phyloP scores from a whole-genome alignment of 2,888 invertebrate species.

The Drosophila incognita region DNA sequence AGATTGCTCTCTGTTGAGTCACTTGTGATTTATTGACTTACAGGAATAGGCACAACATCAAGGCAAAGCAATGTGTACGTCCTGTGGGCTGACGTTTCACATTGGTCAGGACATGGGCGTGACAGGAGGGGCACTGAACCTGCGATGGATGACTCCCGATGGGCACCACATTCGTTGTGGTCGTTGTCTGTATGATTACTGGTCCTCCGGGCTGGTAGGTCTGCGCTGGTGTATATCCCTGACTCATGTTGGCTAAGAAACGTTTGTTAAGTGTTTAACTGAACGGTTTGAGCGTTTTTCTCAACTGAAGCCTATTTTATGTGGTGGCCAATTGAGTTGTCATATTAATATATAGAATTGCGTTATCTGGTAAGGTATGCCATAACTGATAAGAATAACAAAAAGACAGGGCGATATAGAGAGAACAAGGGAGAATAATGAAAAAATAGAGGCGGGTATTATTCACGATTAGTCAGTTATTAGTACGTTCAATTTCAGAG shows the following conservation, averaged over 20 bases:
- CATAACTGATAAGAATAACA: constrained; percentile 29
- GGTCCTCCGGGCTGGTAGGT: constrained; percentile 51
- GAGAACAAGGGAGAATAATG: not conserved
- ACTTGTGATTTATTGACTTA: constrained; percentile 33
- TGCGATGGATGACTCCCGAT: constrained; percentile 56
- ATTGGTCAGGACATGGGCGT: constrained; percentile 56
- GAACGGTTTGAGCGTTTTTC: constrained; percentile 5
- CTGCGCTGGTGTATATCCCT: constrained; percentile 57
- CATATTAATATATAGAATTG: constrained; percentile 18
- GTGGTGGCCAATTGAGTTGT: not conserved
- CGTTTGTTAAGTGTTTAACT: constrained; percentile 2
- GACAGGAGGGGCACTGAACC: constrained; percentile 67
- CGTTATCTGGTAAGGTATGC: constrained; percentile 39
- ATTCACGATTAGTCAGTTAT: constrained; percentile 5
- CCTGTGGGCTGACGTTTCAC: constrained; percentile 54
- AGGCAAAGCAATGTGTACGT: constrained; percentile 62
- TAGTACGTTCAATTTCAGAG: not conserved
- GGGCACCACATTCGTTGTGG: constrained; percentile 45
- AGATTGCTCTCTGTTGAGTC: not conserved
- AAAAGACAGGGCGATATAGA: not conserved
- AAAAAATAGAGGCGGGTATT: not conserved
- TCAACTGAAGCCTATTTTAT: constrained; percentile 35
- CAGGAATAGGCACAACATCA: constrained; percentile 68
- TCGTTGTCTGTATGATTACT: constrained; percentile 55
- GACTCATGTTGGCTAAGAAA: constrained; percentile 29